Percentiles rank a stretch among this genome's conserved stretches.
Evolutionary conservation across 2,888 invertebrate genomes (phyloP).

Genomic region (Lasius platythorax): DNA sequence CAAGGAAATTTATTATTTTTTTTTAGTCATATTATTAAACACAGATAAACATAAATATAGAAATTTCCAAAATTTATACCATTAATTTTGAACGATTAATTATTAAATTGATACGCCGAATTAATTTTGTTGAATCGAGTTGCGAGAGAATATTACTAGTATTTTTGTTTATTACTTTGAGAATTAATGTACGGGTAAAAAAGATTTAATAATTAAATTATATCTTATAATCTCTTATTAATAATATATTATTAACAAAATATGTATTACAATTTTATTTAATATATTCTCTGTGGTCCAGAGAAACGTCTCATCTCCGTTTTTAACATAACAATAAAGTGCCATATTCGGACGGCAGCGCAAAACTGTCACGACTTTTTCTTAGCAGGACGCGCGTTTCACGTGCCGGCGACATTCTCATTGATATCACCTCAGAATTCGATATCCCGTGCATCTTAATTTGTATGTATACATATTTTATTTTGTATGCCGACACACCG

Average conservation of each 20-base stretch:
- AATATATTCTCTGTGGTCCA: constrained; percentile 32
- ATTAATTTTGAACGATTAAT: constrained; percentile 12
- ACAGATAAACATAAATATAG: background rate
- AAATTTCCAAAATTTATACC: constrained; percentile 1
- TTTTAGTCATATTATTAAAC: background rate
- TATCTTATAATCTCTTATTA: background rate
- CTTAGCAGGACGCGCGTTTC: constrained; percentile 31
- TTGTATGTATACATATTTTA: constrained; percentile 45
- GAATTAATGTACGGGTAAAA: background rate
- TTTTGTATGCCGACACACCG: constrained; percentile 47
- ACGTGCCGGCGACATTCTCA: constrained; percentile 37
- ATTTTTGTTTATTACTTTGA: background rate
- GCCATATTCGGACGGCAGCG: constrained; percentile 45
- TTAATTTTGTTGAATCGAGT: constrained; percentile 21
- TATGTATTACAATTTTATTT: background rate
- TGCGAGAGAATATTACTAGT: background rate
- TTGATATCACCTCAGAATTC: constrained; percentile 22
- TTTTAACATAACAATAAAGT: constrained; percentile 30
- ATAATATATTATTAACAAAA: background rate
- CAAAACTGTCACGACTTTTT: constrained; percentile 26
- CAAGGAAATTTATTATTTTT: background rate
- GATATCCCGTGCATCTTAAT: constrained; percentile 57
- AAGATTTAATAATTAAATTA: background rate
- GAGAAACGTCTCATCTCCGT: constrained; percentile 7
- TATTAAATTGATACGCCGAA: background rate